Percentiles rank a stretch among this genome's conserved stretches.
phyloP scores from a whole-genome alignment of 2,797 vertebrate species.

The Intellagama lesueurii region DNA sequence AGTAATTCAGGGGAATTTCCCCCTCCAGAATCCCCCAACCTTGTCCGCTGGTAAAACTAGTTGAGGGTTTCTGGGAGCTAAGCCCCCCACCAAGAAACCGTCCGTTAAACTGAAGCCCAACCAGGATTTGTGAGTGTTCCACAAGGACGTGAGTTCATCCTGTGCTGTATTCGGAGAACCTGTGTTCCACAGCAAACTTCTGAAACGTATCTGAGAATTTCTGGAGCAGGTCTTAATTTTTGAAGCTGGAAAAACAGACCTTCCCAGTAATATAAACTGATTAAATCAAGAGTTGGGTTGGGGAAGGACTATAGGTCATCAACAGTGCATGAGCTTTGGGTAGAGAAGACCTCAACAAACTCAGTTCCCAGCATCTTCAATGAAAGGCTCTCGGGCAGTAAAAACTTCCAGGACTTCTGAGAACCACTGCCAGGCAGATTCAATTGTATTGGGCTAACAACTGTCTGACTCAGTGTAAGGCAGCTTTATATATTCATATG shows the following conservation, averaged over 20 bases:
- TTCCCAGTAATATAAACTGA: not conserved
- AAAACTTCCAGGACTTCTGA: not conserved
- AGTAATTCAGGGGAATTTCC: too few species aligned
- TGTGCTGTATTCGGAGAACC: not conserved
- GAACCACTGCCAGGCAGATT: not conserved
- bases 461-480: not conserved
- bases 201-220: not conserved
- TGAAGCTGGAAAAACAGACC: not conserved
- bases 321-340: not conserved
- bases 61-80: too few species aligned
- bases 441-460: not conserved
- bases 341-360: not conserved
- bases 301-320: not conserved
- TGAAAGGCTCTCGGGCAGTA: not conserved
- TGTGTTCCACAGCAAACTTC: not conserved
- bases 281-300: not conserved
- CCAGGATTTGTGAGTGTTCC: too few species aligned
- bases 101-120: not conserved
- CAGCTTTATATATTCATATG: not conserved
- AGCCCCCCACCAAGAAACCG: too few species aligned
- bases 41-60: too few species aligned
- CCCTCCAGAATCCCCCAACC: too few species aligned
- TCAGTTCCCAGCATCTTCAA: not conserved
- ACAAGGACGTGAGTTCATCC: not conserved
- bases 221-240: not conserved